phyloP scores from a whole-genome alignment of 2,888 invertebrate genomes.

The Galerucella calmariensis region DNA sequence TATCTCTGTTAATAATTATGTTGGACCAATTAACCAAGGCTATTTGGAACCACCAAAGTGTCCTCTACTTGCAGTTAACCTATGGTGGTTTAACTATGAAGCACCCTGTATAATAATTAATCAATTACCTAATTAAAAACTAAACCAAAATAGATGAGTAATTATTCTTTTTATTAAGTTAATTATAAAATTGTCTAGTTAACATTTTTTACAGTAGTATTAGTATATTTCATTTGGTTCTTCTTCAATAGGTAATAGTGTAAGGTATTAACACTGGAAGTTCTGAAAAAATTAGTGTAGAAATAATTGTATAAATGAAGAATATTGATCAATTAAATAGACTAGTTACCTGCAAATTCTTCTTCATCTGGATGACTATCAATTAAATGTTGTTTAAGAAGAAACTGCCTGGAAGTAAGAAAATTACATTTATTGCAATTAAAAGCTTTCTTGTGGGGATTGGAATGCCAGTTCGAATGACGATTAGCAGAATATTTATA shows the following conservation, averaged over 20 bases:
- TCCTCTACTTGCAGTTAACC: no score
- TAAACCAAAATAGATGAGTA: not conserved
- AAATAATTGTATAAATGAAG: no score
- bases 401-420: constrained; percentile 3
- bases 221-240: not conserved
- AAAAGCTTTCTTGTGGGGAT: constrained; percentile 13
- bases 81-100: no score
- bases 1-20: no score
- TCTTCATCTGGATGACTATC: constrained; percentile 1
- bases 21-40: no score
- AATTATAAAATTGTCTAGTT: not conserved
- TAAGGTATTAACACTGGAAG: constrained; percentile 16
- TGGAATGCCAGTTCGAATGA: constrained; percentile 14
- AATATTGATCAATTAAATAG: not conserved
- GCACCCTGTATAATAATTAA: no score
- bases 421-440: constrained; percentile 12
- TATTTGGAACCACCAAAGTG: no score
- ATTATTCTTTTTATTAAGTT: not conserved
- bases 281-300: constrained; percentile 4
- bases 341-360: not conserved
- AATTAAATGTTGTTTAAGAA: constrained; percentile 7
- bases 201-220: not conserved
- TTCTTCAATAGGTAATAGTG: constrained; percentile 7
- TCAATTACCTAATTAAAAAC: not conserved
- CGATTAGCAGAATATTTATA: constrained; percentile 19